Conservation (phyloP, 2,797 vertebrate genomes). For the Telmatherina bonti region DNA sequence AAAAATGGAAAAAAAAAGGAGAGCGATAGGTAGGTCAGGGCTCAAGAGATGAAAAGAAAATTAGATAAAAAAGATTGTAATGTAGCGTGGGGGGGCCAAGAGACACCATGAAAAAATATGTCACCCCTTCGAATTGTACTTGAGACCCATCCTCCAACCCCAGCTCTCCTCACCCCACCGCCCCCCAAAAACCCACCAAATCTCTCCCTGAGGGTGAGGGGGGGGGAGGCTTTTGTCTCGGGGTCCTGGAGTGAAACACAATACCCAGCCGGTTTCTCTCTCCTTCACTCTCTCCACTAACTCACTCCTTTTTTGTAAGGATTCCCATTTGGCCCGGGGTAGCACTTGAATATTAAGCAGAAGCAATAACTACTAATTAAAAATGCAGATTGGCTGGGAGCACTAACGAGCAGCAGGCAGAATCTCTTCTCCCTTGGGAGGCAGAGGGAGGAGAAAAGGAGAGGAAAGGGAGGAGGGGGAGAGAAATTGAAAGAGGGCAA, state of each 20-base stretch:
- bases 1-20: constrained; percentile 11
- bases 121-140: constrained; percentile 79
- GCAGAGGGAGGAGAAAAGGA: constrained; percentile 65
- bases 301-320: constrained; percentile 71
- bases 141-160: constrained; percentile 80
- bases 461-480: constrained; percentile 14
- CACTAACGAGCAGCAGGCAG: constrained; percentile 89
- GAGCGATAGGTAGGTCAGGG: constrained; percentile 76
- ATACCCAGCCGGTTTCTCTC: constrained; percentile 84
- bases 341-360: constrained; percentile 91
- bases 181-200: constrained; percentile 72
- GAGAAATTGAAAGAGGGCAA: constrained; percentile 74
- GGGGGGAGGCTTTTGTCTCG: constrained; percentile 80
- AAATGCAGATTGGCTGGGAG: constrained; percentile 90
- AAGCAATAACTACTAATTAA: constrained; percentile 91
- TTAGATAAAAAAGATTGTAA: constrained; percentile 82
- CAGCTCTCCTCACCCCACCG: constrained; percentile 56
- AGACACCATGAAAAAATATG: constrained; percentile 79
- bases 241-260: constrained; percentile 88
- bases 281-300: constrained; percentile 63
- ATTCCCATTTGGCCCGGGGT: constrained; percentile 88
- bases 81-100: constrained; percentile 70
- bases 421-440: constrained; percentile 84
- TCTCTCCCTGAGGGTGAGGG: constrained; percentile 78
- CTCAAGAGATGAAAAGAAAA: constrained; percentile 78